These are phyloP conservation scores for Mamestra brassicae DNA, from an alignment of 2,888 invertebrate genomes.

Conservation along the genomic window DNA sequence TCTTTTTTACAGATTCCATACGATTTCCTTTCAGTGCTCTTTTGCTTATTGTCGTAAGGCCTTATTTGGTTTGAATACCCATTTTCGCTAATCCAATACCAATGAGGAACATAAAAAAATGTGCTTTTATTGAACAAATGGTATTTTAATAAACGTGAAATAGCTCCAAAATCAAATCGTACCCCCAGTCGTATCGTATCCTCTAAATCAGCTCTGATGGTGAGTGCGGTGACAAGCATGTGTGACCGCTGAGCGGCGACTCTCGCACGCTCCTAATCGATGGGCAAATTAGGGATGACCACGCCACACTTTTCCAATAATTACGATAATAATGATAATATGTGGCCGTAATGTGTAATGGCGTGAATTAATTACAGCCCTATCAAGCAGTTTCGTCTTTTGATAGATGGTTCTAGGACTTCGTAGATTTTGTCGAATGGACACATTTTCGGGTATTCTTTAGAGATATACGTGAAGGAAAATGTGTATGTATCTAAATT, in stretches of 20 bases:
- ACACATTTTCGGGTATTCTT: background rate
- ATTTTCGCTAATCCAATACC: background rate
- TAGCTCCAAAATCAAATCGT: constrained; percentile 24
- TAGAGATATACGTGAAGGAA: constrained; percentile 1
- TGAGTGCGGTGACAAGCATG: constrained; percentile 69
- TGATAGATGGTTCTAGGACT: background rate
- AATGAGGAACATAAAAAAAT: too few relatives aligned
- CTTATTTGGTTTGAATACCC: background rate
- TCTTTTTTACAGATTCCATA: too few relatives aligned
- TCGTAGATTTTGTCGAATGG: background rate
- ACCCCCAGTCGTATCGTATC: constrained; percentile 64
- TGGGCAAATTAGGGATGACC: constrained; percentile 83
- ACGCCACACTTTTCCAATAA: constrained; percentile 81
- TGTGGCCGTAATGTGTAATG: constrained; percentile 71
- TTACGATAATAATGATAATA: constrained; percentile 76
- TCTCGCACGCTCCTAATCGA: constrained; percentile 90
- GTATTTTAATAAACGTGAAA: background rate
- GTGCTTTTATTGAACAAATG: too few relatives aligned
- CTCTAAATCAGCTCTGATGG: constrained; percentile 71
- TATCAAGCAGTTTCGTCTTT: constrained; percentile 14
- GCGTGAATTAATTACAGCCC: constrained; percentile 56
- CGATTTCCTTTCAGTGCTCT: too few relatives aligned
- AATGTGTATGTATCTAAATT: background rate
- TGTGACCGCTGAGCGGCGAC: constrained; percentile 74
- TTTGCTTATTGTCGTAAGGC: too few relatives aligned